These are phyloP conservation scores for Malacoraja senta DNA, from an alignment of 2,797 vertebrate genomes.

Conservation along the genomic window DNA sequence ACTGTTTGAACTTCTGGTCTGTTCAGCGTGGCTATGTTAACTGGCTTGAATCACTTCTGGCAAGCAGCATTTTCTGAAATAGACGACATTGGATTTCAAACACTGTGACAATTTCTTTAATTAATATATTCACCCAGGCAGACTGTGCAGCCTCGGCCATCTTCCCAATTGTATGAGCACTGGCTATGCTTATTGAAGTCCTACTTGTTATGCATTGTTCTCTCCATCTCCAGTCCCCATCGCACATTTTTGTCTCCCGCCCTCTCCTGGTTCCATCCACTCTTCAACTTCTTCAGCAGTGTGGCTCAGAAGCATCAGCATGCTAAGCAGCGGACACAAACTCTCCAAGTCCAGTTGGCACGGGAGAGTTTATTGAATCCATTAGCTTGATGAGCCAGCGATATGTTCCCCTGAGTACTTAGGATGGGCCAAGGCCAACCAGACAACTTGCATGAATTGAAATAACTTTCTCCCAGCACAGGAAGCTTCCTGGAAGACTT, in stretches of 20 bases:
- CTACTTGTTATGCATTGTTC: too few species aligned
- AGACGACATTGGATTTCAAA: background rate
- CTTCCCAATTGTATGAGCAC: too few species aligned
- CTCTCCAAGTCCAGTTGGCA: background rate
- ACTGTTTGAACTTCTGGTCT: background rate
- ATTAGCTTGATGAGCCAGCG: background rate
- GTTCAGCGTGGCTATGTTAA: background rate
- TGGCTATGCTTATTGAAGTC: too few species aligned
- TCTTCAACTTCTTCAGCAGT: background rate
- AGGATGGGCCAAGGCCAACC: background rate
- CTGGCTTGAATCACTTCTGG: background rate
- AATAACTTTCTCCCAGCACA: background rate
- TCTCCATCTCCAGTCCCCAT: too few species aligned
- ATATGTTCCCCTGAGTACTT: background rate
- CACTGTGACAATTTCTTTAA: background rate
- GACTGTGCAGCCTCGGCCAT: background rate
- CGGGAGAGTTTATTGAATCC: background rate
- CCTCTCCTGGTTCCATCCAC: too few species aligned
- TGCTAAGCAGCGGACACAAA: background rate
- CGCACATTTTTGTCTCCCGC: too few species aligned
- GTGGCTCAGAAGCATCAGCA: background rate
- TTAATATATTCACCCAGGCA: background rate
- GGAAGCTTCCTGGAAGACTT: background rate
- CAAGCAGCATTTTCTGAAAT: background rate
- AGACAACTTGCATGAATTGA: background rate